Evolutionary conservation across 2,888 invertebrate species (phyloP).

Genomic region (Catocala nupta): DNA sequence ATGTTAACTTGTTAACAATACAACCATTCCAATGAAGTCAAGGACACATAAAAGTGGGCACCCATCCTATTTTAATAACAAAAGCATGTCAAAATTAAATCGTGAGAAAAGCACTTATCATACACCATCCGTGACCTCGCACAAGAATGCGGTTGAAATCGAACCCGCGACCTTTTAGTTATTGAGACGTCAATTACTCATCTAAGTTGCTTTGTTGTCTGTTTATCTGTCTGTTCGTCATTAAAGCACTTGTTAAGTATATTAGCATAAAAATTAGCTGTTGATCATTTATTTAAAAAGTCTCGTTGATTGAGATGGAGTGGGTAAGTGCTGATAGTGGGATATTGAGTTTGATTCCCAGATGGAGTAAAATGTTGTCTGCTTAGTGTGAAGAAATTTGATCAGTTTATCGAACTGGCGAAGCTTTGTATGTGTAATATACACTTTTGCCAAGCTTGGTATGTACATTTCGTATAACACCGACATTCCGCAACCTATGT

Average conservation of each 20-base stretch:
- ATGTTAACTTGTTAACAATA: no score
- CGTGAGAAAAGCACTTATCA: constrained; percentile 46
- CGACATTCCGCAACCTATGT: no score
- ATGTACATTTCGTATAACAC: no score
- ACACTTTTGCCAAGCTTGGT: no score
- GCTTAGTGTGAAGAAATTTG: no score
- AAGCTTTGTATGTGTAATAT: no score
- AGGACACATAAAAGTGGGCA: not conserved
- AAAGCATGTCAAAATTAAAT: constrained; percentile 18
- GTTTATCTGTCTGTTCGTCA: constrained; percentile 21
- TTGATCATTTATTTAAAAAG: no score
- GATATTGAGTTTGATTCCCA: no score
- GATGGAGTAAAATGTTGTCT: no score
- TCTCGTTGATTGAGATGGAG: no score
- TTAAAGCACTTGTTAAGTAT: constrained; percentile 15
- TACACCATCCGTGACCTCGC: constrained; percentile 42
- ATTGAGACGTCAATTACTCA: constrained; percentile 40
- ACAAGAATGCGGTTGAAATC: constrained; percentile 42
- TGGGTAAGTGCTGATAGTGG: no score
- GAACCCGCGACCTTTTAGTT: constrained; percentile 42
- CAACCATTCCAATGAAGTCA: constrained; percentile 9
- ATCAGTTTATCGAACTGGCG: no score
- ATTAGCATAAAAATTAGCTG: not conserved
- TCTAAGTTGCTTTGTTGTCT: constrained; percentile 4
- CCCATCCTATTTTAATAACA: constrained; percentile 16